A percentile compares a stretch with the other conserved stretches of the same genome.
Evolutionary conservation across 2,888 invertebrate species (phyloP).

Genomic region (Oasisia sp.): DNA sequence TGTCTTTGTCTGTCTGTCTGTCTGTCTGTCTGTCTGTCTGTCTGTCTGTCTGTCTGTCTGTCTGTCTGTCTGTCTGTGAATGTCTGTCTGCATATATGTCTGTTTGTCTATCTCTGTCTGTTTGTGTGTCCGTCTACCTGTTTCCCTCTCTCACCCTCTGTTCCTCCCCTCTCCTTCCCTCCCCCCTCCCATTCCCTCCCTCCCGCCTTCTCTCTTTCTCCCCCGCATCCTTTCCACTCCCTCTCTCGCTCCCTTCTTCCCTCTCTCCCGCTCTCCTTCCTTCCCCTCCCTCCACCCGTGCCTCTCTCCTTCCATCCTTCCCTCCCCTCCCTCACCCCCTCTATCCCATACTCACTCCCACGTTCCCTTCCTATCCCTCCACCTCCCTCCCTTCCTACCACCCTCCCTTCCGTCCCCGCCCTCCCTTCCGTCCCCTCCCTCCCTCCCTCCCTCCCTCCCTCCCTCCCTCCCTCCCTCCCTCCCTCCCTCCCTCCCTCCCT

Average conservation of each 20-base stretch:
- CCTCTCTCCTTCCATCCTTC: background rate
- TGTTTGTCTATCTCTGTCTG: background rate
- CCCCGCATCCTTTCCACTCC: background rate
- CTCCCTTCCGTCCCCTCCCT: background rate
- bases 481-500: background rate
- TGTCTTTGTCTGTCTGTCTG: too few relatives aligned
- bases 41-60: too few relatives aligned
- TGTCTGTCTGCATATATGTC: background rate
- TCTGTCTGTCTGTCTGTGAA: too few relatives aligned
- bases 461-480: background rate
- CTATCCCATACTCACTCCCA: too few relatives aligned
- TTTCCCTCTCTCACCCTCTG: background rate
- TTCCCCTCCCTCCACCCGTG: background rate
- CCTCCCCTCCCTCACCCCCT: background rate
- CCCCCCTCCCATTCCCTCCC: background rate
- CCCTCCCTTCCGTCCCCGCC: background rate
- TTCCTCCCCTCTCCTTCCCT: background rate
- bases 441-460: background rate
- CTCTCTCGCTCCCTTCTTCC: background rate
- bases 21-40: too few relatives aligned
- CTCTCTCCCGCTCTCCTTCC: background rate
- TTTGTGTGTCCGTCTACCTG: background rate
- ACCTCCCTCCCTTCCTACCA: background rate
- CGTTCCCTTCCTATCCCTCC: background rate
- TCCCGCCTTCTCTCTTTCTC: background rate